Evolutionary conservation across 2,888 invertebrate genomes (phyloP), one percentile per base, ranked within the genome.

Genomic region (Anoplius nigerrimus): DNA sequence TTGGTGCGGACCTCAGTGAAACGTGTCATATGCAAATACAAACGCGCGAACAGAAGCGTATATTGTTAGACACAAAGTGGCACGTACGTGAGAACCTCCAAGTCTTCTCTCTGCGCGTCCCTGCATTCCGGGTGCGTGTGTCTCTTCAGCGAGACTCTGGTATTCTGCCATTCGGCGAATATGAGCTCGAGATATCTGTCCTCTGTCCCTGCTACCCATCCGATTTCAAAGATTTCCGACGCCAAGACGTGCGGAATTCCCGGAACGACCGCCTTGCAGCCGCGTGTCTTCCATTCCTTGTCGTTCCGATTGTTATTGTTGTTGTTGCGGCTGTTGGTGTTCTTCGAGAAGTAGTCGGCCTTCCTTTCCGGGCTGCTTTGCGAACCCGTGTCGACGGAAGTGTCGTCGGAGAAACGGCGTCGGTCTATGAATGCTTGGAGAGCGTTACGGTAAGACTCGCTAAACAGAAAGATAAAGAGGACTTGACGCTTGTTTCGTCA

Each of bases 131-230:
- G 77, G 66, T 84, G 84, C 0, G 81, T 74, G 62, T 83, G 81
- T 54, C 84, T 80, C 45, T 85, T 83, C 2, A 86, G 56, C 0
- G 84, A 78, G 18, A 86, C 79, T 62, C 81, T 80, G 0, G 85
- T 86, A 54, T 80, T 84, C 56, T 85, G 82, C 86, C 86, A 86
- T 54, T 86, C 86, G 5, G 85, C 86, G 57, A 77, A 85, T 24
- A 86, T 78, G 13, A 85, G 55, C 42, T 85, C 85, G 45, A 86
- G 71, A 55, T 83, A 84, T 21, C 82, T 82, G 73, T 85, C 84
- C 57, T 86, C 86, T 0, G 86, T 86, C 0, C 86, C 86, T 1
- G 85, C 78, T 20, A 86, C 73, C 75, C 77, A 84, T n/a, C 82
- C 84, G 27, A 86, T 82, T 56, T 86, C 86, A 48, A 84, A 82